These are phyloP conservation scores for Muscina levida DNA, from an alignment of 2,888 invertebrate species.

Conservation along the genomic window DNA sequence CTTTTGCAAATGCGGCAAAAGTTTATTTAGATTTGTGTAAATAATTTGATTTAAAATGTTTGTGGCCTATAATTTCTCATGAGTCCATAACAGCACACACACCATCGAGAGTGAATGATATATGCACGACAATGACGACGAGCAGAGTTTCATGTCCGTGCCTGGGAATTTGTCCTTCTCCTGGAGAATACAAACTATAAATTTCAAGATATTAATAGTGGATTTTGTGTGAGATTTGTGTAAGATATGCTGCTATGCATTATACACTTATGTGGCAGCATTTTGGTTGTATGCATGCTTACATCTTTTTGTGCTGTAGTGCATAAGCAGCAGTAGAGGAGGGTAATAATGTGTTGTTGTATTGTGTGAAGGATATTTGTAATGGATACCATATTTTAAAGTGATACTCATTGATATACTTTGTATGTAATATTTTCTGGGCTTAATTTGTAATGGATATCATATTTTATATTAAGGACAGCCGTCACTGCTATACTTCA, in stretches of 20 bases:
- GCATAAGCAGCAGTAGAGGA: no score
- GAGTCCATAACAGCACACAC: constrained; percentile 34
- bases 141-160: neutral
- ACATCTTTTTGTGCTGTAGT: no score
- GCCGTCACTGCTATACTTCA: no score
- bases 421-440: neutral
- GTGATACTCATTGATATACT: constrained; percentile 6
- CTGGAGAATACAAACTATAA: neutral
- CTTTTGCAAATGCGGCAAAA: constrained; percentile 16
- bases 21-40: constrained; percentile 54
- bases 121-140: constrained; percentile 4
- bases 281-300: no score
- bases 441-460: neutral
- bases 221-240: constrained; percentile 32
- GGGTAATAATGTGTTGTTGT: no score
- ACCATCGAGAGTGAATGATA: constrained; percentile 45
- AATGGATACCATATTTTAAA: neutral
- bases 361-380: neutral
- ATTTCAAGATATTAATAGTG: constrained; percentile 14
- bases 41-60: constrained; percentile 64
- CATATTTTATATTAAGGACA: neutral
- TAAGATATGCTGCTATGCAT: neutral
- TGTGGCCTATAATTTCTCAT: constrained; percentile 62
- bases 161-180: neutral
- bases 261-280: no score